Evolutionary conservation across 2,888 invertebrate species (phyloP).

Genomic region (Rhagonycha fulva): DNA sequence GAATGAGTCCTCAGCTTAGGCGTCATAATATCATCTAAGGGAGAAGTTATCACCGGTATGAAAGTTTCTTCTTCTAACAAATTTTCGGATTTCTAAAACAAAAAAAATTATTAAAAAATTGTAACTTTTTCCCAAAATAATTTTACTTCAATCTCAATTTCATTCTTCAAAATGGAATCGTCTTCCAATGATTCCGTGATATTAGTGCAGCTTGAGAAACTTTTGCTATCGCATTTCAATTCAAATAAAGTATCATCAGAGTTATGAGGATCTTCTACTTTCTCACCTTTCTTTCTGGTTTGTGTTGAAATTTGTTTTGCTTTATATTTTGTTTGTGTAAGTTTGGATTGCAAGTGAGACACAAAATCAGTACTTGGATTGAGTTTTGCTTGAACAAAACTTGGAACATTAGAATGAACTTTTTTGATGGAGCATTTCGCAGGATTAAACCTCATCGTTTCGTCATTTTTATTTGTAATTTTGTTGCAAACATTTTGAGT

Average conservation of each 20-base stretch:
- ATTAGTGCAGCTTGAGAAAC: neutral
- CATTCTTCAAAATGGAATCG: neutral
- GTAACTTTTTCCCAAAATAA: neutral
- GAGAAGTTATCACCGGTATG: neutral
- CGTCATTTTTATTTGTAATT: neutral
- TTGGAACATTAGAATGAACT: neutral
- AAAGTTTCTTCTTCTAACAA: neutral
- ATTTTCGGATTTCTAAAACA: neutral
- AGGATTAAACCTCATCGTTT: neutral
- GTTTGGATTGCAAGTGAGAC: neutral
- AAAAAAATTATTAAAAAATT: neutral
- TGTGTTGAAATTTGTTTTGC: neutral
- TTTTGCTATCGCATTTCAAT: neutral
- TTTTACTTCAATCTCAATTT: neutral
- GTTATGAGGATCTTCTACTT: neutral
- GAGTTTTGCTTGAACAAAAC: neutral
- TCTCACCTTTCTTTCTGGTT: neutral
- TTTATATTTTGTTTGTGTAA: neutral
- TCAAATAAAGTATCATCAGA: neutral
- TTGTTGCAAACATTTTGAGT: neutral
- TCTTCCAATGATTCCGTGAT: neutral
- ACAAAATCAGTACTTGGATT: neutral
- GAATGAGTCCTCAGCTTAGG: neutral
- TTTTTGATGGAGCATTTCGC: neutral
- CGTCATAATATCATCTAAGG: neutral